Percentiles rank a stretch among this genome's conserved stretches.
Evolutionary conservation across 2,797 vertebrate species (phyloP).

Genomic region (Periparus ater): DNA sequence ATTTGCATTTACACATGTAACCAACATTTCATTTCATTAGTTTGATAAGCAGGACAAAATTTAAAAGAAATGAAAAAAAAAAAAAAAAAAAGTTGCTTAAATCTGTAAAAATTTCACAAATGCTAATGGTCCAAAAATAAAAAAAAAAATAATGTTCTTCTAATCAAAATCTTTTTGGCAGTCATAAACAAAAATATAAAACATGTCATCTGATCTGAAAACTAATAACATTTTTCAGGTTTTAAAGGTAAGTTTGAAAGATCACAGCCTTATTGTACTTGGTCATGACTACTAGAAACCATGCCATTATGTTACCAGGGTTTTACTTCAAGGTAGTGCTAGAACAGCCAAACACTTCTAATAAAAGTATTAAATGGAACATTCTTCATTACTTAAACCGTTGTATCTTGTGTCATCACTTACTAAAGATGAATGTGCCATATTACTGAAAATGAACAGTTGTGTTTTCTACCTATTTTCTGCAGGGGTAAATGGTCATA

Average conservation of each 20-base stretch:
- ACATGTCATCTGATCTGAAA: not conserved
- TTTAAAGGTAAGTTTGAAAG: not conserved
- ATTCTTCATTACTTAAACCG: not conserved
- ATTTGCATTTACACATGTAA: not conserved
- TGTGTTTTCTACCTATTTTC: conserved; percentile 69
- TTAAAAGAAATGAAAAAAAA: not conserved
- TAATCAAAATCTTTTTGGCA: not conserved
- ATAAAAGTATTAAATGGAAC: not conserved
- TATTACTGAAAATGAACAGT: conserved; percentile 58
- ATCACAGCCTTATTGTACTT: not conserved
- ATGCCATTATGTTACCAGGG: not conserved
- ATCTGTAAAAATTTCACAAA: not conserved
- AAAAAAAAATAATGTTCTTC: not conserved
- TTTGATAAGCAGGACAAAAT: not conserved
- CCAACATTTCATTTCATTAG: not conserved
- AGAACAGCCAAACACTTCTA: not conserved
- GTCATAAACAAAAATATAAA: not conserved
- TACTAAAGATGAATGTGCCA: conserved; percentile 8
- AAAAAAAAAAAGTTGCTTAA: not conserved
- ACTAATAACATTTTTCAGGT: not conserved
- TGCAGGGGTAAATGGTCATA: conserved; percentile 34
- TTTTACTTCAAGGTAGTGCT: not conserved
- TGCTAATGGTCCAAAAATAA: fast-evolving
- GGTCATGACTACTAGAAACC: not conserved
- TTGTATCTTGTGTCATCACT: conserved; percentile 33